Percentiles rank a stretch among this genome's conserved stretches.
Evolutionary conservation across 1,140 invertebrate genomes (phyloP).

Genomic region (Tetragonula clypearis): DNA sequence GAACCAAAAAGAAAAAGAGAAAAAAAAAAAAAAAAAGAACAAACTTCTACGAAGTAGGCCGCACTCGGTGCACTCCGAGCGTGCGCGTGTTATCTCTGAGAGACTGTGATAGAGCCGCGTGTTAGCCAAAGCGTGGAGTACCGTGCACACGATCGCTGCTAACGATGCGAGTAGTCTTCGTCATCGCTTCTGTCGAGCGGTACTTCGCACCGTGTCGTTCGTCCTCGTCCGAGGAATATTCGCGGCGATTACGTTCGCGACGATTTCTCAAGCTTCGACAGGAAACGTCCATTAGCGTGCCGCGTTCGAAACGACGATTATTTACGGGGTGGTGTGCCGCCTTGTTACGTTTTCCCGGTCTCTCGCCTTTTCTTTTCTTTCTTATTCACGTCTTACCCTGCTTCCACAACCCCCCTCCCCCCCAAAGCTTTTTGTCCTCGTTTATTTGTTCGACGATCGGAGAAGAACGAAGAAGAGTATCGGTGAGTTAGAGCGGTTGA

Average conservation of each 20-base stretch:
- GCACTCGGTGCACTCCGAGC: background rate
- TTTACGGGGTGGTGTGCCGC: slow-evolving; percentile 53
- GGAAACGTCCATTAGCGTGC: slow-evolving; percentile 66
- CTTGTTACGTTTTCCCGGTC: slow-evolving; percentile 24
- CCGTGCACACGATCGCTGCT: background rate
- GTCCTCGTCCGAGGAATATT: slow-evolving; percentile 4
- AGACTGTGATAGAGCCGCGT: background rate
- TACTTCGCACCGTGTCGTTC: slow-evolving; percentile 25
- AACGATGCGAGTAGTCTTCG: slow-evolving; percentile 27
- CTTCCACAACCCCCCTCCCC: background rate
- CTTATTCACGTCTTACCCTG: background rate
- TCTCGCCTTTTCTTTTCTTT: background rate
- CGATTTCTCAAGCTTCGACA: slow-evolving; percentile 63
- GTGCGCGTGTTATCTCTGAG: slow-evolving; percentile 28
- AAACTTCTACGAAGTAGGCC: background rate
- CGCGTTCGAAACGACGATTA: slow-evolving; percentile 47
- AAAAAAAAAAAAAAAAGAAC: no score
- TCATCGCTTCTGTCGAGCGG: slow-evolving; percentile 31
- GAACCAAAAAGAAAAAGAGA: no score
- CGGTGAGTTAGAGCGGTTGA: slow-evolving; percentile 10
- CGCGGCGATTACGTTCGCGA: slow-evolving; percentile 42
- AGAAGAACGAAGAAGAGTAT: background rate
- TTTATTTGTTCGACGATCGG: slow-evolving; percentile 42
- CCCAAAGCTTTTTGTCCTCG: background rate
- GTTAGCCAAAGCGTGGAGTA: slow-evolving; percentile 5